Evolutionary conservation across 2,113 vertebrate species (phyloP).

Genomic region (Opisthocomus hoazin): DNA sequence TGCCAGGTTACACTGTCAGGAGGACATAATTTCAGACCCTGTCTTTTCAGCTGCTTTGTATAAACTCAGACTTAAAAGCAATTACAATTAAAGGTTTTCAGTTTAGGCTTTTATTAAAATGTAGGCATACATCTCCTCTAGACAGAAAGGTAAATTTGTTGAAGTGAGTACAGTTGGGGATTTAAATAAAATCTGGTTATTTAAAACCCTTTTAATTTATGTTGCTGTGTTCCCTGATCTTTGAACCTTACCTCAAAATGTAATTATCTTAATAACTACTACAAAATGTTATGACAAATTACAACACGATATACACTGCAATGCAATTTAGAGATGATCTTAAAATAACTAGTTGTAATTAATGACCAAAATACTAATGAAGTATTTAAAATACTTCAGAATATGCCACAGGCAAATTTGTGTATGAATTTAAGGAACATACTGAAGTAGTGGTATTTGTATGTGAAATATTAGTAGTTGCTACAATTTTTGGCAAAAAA

Average conservation of each 20-base stretch:
- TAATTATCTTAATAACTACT: slow-evolving; percentile 39
- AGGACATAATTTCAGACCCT: slow-evolving; percentile 9
- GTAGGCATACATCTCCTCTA: neutral
- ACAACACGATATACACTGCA: neutral
- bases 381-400: too few relatives aligned
- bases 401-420: neutral
- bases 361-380: too few relatives aligned
- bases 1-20: neutral
- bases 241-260: slow-evolving; percentile 10
- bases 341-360: neutral
- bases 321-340: slow-evolving; percentile 2
- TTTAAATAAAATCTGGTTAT: slow-evolving; percentile 56
- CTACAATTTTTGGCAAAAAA: fast-evolving
- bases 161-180: neutral
- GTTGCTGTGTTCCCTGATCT: neutral
- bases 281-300: slow-evolving; percentile 42
- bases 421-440: neutral
- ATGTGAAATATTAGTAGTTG: neutral
- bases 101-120: slow-evolving; percentile 30
- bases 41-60: neutral
- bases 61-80: slow-evolving; percentile 23
- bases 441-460: neutral
- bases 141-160: slow-evolving; percentile 45
- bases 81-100: slow-evolving; percentile 33
- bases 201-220: slow-evolving; percentile 49